Evolutionary conservation across 2,888 invertebrate genomes (phyloP).

Genomic region (Campoplex nolae): DNA sequence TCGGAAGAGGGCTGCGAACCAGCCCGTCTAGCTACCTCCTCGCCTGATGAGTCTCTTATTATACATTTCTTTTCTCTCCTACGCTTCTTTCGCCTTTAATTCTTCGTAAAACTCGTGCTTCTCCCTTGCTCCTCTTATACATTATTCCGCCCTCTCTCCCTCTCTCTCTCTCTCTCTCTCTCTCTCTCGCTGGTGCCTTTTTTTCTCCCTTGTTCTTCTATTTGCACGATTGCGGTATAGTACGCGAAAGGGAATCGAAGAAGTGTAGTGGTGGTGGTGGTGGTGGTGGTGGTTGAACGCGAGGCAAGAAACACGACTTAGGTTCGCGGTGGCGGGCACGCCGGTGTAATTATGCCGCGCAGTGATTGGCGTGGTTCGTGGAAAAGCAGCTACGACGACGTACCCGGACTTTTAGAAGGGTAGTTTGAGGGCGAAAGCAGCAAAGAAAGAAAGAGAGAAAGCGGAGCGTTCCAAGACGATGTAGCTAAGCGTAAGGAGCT

Average conservation of each 20-base stretch:
- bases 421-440: constrained; percentile 67
- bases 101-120: constrained; percentile 60
- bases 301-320: constrained; percentile 79
- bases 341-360: constrained; percentile 83
- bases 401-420: constrained; percentile 53
- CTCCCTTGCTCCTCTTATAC: constrained; percentile 35
- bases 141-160: constrained; percentile 32
- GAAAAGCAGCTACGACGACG: constrained; percentile 75
- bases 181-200: constrained; percentile 33
- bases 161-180: background rate
- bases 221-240: constrained; percentile 75
- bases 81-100: constrained; percentile 62
- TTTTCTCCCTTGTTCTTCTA: constrained; percentile 56
- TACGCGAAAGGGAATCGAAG: constrained; percentile 66
- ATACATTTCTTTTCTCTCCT: constrained; percentile 57
- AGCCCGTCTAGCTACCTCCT: constrained; percentile 29
- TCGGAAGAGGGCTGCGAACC: constrained; percentile 21
- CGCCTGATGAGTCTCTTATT: constrained; percentile 62
- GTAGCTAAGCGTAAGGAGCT: constrained; percentile 62
- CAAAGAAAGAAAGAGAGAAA: constrained; percentile 51
- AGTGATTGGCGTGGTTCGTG: constrained; percentile 84
- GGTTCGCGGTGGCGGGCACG: constrained; percentile 77
- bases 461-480: constrained; percentile 30
- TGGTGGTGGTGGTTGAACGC: constrained; percentile 50
- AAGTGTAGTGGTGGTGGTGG: constrained; percentile 28